Conservation (phyloP, 2,888 invertebrate species). For the Leptopilina syphax region DNA sequence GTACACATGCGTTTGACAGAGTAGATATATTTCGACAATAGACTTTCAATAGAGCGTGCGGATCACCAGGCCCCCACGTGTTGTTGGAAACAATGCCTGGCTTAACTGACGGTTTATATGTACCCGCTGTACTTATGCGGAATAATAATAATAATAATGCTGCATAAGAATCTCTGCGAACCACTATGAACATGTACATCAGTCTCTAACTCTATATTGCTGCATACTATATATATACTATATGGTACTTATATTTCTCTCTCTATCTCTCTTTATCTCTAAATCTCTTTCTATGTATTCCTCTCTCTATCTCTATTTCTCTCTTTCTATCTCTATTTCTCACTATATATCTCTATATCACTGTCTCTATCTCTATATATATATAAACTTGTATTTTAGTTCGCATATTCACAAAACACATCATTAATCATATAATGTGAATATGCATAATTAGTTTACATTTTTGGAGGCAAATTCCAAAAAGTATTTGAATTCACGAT, state of each 20-base stretch:
- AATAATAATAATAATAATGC: conserved; percentile 33
- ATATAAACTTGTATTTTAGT: no score
- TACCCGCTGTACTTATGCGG: conserved; percentile 48
- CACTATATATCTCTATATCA: no score
- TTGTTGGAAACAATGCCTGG: conserved; percentile 68
- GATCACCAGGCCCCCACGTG: conserved; percentile 66
- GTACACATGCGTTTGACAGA: conserved; percentile 73
- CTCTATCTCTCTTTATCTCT: no score
- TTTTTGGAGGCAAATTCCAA: no score
- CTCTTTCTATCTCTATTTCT: no score
- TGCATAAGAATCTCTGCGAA: conserved; percentile 28
- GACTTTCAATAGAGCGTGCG: conserved; percentile 71
- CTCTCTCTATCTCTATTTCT: no score
- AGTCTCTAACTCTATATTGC: neutral
- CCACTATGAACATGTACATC: conserved; percentile 27
- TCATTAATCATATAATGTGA: no score
- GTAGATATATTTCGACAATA: conserved; percentile 73
- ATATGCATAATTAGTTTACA: no score
- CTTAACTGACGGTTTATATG: conserved; percentile 62
- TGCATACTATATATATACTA: neutral
- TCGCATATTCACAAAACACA: no score
- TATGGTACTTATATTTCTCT: neutral
- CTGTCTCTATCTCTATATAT: no score
- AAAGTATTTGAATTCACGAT: no score
- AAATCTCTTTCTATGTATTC: no score